Evolutionary conservation across 2,797 vertebrate species (phyloP).

Genomic region (Hapalemur alaotrensis): DNA sequence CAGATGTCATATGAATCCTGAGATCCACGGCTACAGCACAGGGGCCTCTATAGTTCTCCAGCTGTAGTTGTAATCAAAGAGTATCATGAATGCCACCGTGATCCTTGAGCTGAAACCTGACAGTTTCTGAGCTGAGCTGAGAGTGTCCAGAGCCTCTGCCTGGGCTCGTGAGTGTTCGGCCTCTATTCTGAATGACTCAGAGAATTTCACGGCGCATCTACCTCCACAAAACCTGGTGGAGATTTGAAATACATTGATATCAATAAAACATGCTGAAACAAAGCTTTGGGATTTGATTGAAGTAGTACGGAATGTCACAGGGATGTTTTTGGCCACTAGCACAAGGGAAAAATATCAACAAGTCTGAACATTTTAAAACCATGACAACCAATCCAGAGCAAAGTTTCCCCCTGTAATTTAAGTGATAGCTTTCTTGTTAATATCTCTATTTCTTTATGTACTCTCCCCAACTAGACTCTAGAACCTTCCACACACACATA

Average conservation of each 20-base stretch:
- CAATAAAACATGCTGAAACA: conserved; percentile 68
- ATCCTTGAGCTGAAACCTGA: background rate
- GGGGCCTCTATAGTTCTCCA: background rate
- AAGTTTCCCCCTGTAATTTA: background rate
- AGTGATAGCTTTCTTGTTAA: background rate
- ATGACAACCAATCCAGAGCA: background rate
- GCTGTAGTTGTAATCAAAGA: background rate
- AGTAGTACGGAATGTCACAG: conserved; percentile 35
- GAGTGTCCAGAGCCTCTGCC: background rate
- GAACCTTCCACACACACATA: background rate
- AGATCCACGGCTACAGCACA: rapidly evolving
- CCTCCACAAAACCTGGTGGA: background rate
- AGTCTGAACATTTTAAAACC: conserved; percentile 52
- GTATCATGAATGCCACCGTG: rapidly evolving
- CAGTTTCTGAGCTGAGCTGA: background rate
- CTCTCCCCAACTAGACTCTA: background rate
- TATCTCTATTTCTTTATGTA: background rate
- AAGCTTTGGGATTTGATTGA: conserved; percentile 27
- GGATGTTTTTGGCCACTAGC: background rate
- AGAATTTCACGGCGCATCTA: background rate
- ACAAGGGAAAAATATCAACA: conserved; percentile 31
- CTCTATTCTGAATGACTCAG: background rate
- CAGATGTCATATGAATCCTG: background rate
- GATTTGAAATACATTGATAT: conserved; percentile 6
- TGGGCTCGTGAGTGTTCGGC: background rate